Evolutionary conservation across 2,797 vertebrate genomes (phyloP).

Genomic region (Megaceryle alcyon): DNA sequence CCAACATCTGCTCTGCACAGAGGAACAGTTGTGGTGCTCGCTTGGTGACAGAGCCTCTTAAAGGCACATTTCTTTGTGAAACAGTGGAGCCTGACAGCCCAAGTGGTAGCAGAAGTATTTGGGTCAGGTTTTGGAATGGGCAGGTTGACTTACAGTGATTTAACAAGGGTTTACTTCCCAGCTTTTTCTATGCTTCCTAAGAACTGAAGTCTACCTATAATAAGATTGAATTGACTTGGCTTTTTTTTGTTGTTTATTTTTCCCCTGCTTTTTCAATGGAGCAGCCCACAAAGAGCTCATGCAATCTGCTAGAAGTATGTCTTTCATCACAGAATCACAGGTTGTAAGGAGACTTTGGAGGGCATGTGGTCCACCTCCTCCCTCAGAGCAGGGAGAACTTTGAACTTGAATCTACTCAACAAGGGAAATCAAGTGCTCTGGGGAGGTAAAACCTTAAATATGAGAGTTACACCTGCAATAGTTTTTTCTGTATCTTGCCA

Average conservation of each 20-base stretch:
- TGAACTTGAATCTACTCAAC: neutral
- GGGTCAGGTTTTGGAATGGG: neutral
- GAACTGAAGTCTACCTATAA: neutral
- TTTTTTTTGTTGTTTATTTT: neutral
- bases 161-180: neutral
- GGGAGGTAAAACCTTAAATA: neutral
- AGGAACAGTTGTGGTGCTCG: neutral
- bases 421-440: neutral
- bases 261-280: neutral
- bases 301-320: neutral
- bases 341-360: neutral
- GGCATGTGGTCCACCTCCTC: neutral
- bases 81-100: accelerated
- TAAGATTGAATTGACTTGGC: neutral
- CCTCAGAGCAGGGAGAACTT: neutral
- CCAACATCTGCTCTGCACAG: neutral
- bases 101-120: neutral
- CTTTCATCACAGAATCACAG: neutral
- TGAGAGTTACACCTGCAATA: neutral
- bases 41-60: slow-evolving; percentile 23
- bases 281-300: neutral
- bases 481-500: neutral
- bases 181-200: neutral
- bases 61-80: neutral
- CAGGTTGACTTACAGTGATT: neutral